These are phyloP conservation scores for Hassar affinis DNA, from an alignment of 2,113 vertebrate genomes.

Conservation along the genomic window DNA sequence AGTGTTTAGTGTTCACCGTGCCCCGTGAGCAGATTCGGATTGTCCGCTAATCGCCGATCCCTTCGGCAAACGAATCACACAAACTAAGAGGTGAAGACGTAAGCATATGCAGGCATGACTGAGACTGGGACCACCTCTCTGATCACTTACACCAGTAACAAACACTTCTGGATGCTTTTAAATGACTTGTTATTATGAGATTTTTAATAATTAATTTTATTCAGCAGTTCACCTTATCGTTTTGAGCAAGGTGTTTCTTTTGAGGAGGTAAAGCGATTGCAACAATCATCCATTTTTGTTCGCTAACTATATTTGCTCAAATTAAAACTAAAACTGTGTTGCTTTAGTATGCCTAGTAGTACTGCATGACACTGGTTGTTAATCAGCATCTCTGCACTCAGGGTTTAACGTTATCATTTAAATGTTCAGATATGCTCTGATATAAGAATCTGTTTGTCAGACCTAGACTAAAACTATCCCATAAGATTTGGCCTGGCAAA, in stretches of 20 bases:
- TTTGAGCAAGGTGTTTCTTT: neutral
- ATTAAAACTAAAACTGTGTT: neutral
- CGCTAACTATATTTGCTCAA: neutral
- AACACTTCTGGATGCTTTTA: neutral
- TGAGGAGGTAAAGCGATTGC: neutral
- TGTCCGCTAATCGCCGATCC: neutral
- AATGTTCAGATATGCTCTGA: neutral
- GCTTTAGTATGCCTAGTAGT: neutral
- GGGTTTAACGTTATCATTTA: slow-evolving; percentile 38
- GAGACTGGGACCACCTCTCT: slow-evolving; percentile 21
- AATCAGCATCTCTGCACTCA: slow-evolving; percentile 48
- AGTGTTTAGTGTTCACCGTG: neutral
- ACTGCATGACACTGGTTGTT: slow-evolving; percentile 26
- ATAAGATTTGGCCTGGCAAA: neutral
- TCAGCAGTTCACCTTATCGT: neutral
- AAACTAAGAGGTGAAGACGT: neutral
- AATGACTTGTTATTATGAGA: neutral
- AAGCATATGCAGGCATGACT: neutral
- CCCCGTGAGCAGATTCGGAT: neutral
- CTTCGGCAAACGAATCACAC: neutral
- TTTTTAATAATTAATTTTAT: slow-evolving; percentile 6
- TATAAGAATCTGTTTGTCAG: neutral
- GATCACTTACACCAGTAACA: neutral
- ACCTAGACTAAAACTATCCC: neutral
- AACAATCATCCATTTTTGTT: neutral